Evolutionary conservation across 2,113 vertebrate species (phyloP), one percentile per base, ranked within the genome.

Genomic region (Megaleporinus macrocephalus): DNA sequence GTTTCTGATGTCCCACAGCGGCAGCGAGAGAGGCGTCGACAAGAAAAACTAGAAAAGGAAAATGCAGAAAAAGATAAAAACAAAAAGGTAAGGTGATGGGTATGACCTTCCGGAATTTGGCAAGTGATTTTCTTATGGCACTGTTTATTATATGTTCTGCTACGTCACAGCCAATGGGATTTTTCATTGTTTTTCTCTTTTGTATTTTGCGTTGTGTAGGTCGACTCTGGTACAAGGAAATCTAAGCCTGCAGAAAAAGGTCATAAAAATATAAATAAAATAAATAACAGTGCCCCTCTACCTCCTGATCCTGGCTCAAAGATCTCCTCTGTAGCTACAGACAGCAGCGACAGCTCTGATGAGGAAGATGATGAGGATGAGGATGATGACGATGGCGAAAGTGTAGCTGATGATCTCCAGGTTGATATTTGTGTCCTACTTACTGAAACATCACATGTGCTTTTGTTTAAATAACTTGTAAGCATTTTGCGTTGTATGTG

Each of bases 11-110:
- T 33, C 16, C 65, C 72, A 12, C 85, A 95, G 94, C 93, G 93
- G 74, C 92, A 94, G 81, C 93, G 92, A 83, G 91, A 93, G 76
- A 93, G 91, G 81, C 94, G 93, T 27, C 86, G 89, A 1, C 49
- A 88, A 59, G 89, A 89, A 68, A 90, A 87, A 80, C 36, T 88
- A 80, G 88, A 92, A 65, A 93, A 92, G 44, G 86, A 92, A 70
- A 93, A 87, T 62, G 66, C 73, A 5, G 72, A 65, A 26, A 87
- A 90, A 88, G 86, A 81, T 7, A 77, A 41, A 88, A 76, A 63
- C 78, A 76, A 86, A 83, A 53, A 61, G 78, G 93, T 94, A 78
- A 92, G 90, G 1, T 1, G 71, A 20, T 27, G 22, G 68, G 6
- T 26, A 55, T 27, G 53, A 55, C 6, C 47, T 49, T 4, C 10